These are phyloP conservation scores for Mellivora capensis DNA, from an alignment of 2,113 vertebrate genomes.

Conservation along the genomic window DNA sequence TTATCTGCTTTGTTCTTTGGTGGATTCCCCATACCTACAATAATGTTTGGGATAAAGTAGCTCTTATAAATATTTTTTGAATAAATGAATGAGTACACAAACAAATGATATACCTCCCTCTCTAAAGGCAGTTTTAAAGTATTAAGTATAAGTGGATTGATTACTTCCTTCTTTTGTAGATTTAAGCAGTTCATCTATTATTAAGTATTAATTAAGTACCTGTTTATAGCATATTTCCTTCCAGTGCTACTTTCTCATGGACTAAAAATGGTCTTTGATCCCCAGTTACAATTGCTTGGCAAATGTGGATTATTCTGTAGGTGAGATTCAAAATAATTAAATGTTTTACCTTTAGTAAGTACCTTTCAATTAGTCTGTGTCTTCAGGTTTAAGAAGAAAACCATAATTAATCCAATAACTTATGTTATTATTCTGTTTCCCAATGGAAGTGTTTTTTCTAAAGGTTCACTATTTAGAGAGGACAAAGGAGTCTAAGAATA, in stretches of 20 bases:
- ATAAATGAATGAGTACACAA: background rate
- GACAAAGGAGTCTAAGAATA: background rate
- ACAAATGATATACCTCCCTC: background rate
- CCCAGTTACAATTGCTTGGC: background rate
- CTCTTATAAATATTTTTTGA: background rate
- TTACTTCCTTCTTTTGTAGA: background rate
- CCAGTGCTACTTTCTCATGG: background rate
- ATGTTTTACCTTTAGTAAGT: background rate
- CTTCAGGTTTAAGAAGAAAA: constrained; percentile 7
- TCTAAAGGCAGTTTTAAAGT: background rate
- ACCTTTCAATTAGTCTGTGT: background rate
- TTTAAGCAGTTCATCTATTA: background rate
- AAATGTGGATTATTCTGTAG: background rate
- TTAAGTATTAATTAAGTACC: background rate
- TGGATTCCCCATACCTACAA: background rate
- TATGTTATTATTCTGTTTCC: background rate
- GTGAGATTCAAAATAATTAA: background rate
- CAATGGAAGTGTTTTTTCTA: background rate
- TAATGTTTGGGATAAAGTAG: background rate
- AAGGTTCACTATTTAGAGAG: background rate
- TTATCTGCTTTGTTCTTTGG: background rate
- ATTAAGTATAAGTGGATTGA: background rate
- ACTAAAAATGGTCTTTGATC: background rate
- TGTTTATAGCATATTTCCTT: background rate
- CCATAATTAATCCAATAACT: background rate